These are phyloP conservation scores for Pseudanteris insignis DNA, from an alignment of 2,888 invertebrate species.

Conservation along the genomic window DNA sequence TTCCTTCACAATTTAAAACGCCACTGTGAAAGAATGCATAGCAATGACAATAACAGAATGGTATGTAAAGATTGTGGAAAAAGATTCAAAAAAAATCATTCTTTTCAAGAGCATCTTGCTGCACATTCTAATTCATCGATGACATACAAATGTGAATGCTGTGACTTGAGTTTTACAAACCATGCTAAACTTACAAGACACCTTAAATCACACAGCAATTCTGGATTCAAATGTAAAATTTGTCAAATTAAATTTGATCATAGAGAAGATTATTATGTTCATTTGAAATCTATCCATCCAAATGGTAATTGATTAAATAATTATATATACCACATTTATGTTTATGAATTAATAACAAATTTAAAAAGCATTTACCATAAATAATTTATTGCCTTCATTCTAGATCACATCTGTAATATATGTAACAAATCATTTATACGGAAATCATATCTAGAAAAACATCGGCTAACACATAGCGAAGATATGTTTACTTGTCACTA, in stretches of 20 bases:
- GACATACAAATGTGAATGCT: conserved; percentile 69
- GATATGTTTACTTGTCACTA: conserved; percentile 58
- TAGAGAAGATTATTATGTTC: conserved; percentile 68
- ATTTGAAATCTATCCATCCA: conserved; percentile 65
- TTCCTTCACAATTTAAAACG: conserved; percentile 70
- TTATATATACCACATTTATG: no score
- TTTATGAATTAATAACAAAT: no score
- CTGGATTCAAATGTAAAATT: conserved; percentile 41
- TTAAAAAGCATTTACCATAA: background rate
- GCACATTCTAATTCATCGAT: conserved; percentile 67
- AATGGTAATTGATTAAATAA: no score
- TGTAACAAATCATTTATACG: conserved; percentile 54
- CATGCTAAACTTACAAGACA: conserved; percentile 69
- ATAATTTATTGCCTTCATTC: no score
- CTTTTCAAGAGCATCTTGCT: conserved; percentile 70
- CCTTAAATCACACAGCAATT: conserved; percentile 61
- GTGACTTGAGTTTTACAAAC: conserved; percentile 68
- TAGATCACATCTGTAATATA: conserved; percentile 50
- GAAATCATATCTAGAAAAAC: conserved; percentile 46
- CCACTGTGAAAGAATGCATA: conserved; percentile 69
- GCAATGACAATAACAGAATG: conserved; percentile 56
- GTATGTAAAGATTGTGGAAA: conserved; percentile 68
- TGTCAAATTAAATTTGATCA: conserved; percentile 68
- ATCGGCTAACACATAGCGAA: conserved; percentile 53
- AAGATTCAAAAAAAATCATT: conserved; percentile 70